A percentile compares a stretch with the other conserved stretches of the same genome.
These are phyloP conservation scores for Phainopepla nitens DNA, from an alignment of 2,113 vertebrate genomes.

Conservation along the genomic window DNA sequence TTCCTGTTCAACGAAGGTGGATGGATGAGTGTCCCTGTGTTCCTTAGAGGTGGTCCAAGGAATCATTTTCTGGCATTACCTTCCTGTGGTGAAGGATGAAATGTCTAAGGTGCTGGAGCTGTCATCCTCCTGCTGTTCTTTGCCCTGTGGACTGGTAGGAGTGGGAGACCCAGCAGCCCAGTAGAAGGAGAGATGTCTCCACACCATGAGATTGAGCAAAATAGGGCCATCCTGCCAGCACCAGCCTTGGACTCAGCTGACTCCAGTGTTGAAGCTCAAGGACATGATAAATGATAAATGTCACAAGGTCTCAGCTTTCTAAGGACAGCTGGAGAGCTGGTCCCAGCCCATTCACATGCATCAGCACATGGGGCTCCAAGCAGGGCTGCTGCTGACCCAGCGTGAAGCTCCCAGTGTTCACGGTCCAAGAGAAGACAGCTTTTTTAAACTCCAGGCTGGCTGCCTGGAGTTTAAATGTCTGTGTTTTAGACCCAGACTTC, in stretches of 20 bases:
- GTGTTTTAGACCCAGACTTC: constrained; percentile 18
- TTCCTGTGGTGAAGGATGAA: background rate
- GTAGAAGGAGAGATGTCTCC: background rate
- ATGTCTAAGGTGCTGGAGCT: background rate
- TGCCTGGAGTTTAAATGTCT: constrained; percentile 21
- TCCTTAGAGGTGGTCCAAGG: background rate
- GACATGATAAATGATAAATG: background rate
- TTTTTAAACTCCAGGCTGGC: background rate
- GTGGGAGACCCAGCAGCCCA: background rate
- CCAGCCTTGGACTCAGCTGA: background rate
- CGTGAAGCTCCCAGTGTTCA: background rate
- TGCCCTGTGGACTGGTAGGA: background rate
- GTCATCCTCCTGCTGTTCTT: background rate
- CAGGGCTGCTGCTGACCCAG: background rate
- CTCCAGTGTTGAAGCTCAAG: background rate
- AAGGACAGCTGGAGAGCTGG: background rate
- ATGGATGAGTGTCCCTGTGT: background rate
- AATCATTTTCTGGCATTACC: background rate
- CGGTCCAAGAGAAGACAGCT: background rate
- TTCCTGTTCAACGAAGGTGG: background rate
- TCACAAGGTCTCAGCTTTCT: background rate
- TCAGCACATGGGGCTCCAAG: background rate
- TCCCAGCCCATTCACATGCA: background rate
- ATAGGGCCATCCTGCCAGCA: background rate
- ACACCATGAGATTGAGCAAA: background rate